phyloP scores from a whole-genome alignment of 1,140 invertebrate genomes.

The Anastatus disparis region DNA sequence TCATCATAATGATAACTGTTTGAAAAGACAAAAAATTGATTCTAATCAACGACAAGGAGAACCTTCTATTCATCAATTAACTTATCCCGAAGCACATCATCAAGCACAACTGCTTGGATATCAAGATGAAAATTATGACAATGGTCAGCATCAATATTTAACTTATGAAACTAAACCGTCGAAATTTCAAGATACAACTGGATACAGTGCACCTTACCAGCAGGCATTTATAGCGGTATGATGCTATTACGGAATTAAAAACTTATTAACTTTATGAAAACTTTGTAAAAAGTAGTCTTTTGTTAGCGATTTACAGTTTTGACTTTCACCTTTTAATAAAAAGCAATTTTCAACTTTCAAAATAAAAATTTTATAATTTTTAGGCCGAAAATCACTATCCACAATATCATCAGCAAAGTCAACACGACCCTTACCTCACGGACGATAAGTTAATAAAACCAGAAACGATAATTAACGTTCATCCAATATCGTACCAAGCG shows the following conservation, averaged over 20 bases:
- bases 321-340: too few relatives aligned
- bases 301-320: too few relatives aligned
- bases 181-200: slow-evolving; percentile 5
- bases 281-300: too few relatives aligned
- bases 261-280: too few relatives aligned
- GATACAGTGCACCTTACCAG: neutral
- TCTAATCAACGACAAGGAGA: slow-evolving; percentile 1
- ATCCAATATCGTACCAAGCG: slow-evolving; percentile 31
- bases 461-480: slow-evolving; percentile 34
- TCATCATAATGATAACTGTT: neutral
- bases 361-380: neutral
- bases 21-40: neutral
- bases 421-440: neutral
- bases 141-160: slow-evolving; percentile 1
- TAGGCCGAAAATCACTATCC: slow-evolving; percentile 9
- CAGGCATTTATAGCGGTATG: neutral
- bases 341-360: too few relatives aligned
- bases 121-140: neutral
- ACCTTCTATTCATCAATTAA: neutral
- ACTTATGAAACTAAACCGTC: slow-evolving; percentile 15
- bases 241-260: neutral
- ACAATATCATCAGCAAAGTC: neutral
- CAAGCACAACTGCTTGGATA: neutral
- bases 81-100: neutral
- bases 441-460: slow-evolving; percentile 8